phyloP scores from a whole-genome alignment of 2,888 invertebrate genomes.

The Steinernema carpocapsae region DNA sequence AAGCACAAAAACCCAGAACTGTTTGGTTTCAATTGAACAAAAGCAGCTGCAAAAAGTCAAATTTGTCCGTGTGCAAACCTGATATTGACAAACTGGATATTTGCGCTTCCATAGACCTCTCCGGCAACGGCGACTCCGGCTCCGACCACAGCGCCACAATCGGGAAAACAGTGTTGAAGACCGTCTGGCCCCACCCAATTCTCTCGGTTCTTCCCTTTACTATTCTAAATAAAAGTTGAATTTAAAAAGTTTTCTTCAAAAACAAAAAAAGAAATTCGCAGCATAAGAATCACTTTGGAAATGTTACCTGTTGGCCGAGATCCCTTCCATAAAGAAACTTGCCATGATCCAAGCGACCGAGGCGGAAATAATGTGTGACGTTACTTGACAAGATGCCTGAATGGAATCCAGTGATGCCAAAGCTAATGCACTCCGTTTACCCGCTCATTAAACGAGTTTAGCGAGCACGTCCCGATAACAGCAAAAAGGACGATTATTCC shows the following conservation, averaged over 20 bases:
- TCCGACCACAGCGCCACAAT: conserved; percentile 14
- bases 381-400: conserved; percentile 12
- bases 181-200: conserved; percentile 7
- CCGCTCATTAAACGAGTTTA: conserved; percentile 1
- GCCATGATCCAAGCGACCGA: conserved; percentile 21
- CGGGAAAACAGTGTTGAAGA: conserved; percentile 3
- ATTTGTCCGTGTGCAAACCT: background rate
- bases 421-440: background rate
- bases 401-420: background rate
- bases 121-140: background rate
- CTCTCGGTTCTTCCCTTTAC: background rate
- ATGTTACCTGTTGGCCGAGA: conserved; percentile 14
- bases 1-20: conserved; percentile 43
- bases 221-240: background rate
- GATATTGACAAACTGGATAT: conserved; percentile 4
- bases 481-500: conserved; percentile 4
- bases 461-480: conserved; percentile 16
- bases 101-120: conserved; percentile 9
- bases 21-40: conserved; percentile 34
- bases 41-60: conserved; percentile 39
- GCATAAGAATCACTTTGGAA: background rate
- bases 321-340: conserved; percentile 16
- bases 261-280: background rate
- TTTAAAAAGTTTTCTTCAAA: background rate
- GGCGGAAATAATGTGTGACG: conserved; percentile 13